Evolutionary conservation across 1,140 invertebrate species (phyloP), one percentile per base, ranked within the genome.

Genomic region (Brachionus paranguensis): DNA sequence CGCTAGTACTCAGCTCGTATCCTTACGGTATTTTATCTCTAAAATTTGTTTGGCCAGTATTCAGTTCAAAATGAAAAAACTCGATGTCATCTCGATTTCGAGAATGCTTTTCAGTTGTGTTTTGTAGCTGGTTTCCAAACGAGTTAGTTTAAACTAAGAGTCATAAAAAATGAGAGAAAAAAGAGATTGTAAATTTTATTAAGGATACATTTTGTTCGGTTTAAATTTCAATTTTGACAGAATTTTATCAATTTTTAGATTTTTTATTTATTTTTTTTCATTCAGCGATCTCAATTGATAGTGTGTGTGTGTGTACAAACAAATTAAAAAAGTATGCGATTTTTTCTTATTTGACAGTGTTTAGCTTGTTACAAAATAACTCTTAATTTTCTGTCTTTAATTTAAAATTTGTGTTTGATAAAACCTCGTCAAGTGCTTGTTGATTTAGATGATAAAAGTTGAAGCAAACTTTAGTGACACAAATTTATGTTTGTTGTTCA

Each of bases 311-410:
- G 33, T 29, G 37, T 37, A 70, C 14, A 72, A 24, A 76, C 43
- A 76, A 50, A 76, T 50, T 76, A 76, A 76, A 47, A 76, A 76
- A 76, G 72, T 72, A 72, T 72, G 68, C 53, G n/a, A 20, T 72
- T 7, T 43, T 72, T 72, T 68, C 29, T 43, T 72, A 41, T 50
- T 24, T 76, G 72, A 76, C 72, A 76, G 72, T 76, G 17, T 72
- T 43, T 41, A 27, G 53, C 53, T 60, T 68, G 20, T 12, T 68
- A 68, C 65, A 68, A 68, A 43, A 72, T 43, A 72, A 72, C 41
- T 41, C 43, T 72, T 37, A 33, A 24, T 68, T 43, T 74, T 76
- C 72, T 76, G 72, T 47, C 72, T 76, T 76, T 76, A 76, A 76
- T 76, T 76, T 72, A 72, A 72, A 60, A 60, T 60, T 43, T 45